These are phyloP conservation scores for Saccostrea glomerata DNA, from an alignment of 1,140 invertebrate genomes.

Conservation along the genomic window DNA sequence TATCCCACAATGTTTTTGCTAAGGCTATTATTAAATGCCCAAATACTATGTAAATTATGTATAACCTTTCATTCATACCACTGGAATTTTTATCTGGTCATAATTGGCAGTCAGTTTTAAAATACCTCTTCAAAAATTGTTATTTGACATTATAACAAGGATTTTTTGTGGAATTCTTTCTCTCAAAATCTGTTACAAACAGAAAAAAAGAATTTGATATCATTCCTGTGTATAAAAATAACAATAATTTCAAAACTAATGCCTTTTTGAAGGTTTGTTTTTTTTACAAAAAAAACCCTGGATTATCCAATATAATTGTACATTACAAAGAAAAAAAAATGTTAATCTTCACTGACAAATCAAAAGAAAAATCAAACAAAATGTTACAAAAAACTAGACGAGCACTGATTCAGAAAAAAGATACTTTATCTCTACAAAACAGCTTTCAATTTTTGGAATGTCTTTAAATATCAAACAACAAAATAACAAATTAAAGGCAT, in stretches of 20 bases:
- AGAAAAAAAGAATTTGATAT: background rate
- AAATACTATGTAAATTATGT: slow-evolving; percentile 33
- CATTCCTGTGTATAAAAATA: background rate
- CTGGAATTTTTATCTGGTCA: slow-evolving; percentile 2
- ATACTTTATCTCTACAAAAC: no score
- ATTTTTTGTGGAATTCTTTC: background rate
- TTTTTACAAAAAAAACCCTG: no score
- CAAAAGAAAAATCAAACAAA: no score
- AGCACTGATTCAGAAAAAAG: no score
- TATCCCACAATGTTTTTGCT: background rate
- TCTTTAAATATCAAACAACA: background rate
- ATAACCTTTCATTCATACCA: background rate
- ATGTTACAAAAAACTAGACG: no score
- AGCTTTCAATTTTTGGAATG: slow-evolving; percentile 18
- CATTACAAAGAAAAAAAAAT: no score
- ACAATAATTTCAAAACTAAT: no score
- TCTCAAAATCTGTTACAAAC: background rate
- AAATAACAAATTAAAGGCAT: background rate
- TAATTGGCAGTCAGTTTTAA: background rate
- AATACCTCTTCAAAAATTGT: slow-evolving; percentile 3
- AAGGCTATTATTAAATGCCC: slow-evolving; percentile 36
- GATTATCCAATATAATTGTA: no score
- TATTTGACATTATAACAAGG: background rate
- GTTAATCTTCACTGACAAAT: no score
- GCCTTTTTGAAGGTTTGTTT: no score